These are phyloP conservation scores for Acrocera orbiculus DNA, from an alignment of 2,888 invertebrate species.

Conservation along the genomic window DNA sequence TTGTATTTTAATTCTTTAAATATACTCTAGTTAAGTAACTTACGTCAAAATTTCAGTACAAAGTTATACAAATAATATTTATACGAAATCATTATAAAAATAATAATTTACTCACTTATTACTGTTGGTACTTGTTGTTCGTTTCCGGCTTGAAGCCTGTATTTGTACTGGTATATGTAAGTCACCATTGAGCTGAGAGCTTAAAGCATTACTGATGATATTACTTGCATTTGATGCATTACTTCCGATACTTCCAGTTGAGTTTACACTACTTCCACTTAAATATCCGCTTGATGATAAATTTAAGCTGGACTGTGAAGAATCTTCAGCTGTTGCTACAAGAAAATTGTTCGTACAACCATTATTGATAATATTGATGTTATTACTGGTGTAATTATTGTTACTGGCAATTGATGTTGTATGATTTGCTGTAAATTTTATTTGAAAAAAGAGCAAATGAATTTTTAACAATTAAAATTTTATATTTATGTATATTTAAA, in stretches of 20 bases:
- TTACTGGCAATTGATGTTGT: background rate
- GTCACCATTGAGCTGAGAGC: conserved; percentile 9
- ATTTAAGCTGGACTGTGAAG: conserved; percentile 19
- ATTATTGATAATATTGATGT: background rate
- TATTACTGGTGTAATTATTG: background rate
- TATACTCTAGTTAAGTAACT: too few relatives aligned
- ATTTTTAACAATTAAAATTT: background rate
- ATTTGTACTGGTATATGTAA: conserved; percentile 4
- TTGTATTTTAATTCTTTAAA: too few relatives aligned
- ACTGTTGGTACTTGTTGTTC: conserved; percentile 31
- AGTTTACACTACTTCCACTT: conserved; percentile 16
- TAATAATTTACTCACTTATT: conserved; percentile 27
- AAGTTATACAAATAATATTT: conserved; percentile 5
- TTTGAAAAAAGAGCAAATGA: background rate
- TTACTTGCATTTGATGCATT: too few relatives aligned
- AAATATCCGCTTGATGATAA: conserved; percentile 19
- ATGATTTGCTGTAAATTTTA: too few relatives aligned
- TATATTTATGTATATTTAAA: too few relatives aligned
- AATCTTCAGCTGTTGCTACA: conserved; percentile 15
- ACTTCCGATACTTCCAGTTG: conserved; percentile 13
- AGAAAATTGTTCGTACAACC: conserved; percentile 10
- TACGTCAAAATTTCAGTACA: too few relatives aligned
- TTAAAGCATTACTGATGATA: too few relatives aligned
- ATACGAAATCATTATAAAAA: conserved; percentile 3
- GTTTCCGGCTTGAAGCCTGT: conserved; percentile 19